Evolutionary conservation across 2,888 invertebrate species (phyloP).

Genomic region (Drymonia ruficornis): DNA sequence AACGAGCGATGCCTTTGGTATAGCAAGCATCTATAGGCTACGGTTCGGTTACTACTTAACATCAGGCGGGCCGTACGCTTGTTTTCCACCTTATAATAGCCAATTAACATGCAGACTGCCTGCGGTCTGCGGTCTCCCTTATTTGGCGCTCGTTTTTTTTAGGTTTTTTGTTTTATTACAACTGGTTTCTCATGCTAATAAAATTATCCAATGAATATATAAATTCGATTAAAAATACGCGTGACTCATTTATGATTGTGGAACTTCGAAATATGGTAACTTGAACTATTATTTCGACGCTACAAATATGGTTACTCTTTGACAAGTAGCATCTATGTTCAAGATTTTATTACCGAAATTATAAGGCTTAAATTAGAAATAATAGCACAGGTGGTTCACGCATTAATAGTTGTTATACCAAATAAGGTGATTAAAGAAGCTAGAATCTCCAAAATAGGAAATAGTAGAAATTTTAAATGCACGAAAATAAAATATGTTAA

Average conservation of each 20-base stretch:
- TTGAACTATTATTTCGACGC: not conserved
- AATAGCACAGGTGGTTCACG: not conserved
- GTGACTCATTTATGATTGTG: slow-evolving; percentile 1
- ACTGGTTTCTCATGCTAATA: not conserved
- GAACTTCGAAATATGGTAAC: not conserved
- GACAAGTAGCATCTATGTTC: not conserved
- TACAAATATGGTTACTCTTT: slow-evolving; percentile 1
- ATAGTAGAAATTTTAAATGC: too few species aligned
- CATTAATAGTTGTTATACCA: not conserved
- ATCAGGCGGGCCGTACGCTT: too few species aligned
- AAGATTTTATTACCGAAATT: not conserved
- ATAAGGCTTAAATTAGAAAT: not conserved
- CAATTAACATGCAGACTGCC: not conserved
- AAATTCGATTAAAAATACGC: not conserved
- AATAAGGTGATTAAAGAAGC: not conserved
- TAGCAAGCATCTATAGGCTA: too few species aligned
- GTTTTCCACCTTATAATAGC: too few species aligned
- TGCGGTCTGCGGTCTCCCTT: not conserved
- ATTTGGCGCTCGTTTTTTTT: not conserved
- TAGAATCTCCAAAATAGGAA: not conserved
- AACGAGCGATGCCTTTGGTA: too few species aligned
- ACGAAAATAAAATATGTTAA: too few species aligned
- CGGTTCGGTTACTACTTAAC: too few species aligned
- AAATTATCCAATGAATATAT: not conserved
- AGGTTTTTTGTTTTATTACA: slow-evolving; percentile 1